A percentile compares a stretch with the other conserved stretches of the same genome.
Evolutionary conservation across 2,888 invertebrate genomes (phyloP).

Genomic region (Sialis lutaria): DNA sequence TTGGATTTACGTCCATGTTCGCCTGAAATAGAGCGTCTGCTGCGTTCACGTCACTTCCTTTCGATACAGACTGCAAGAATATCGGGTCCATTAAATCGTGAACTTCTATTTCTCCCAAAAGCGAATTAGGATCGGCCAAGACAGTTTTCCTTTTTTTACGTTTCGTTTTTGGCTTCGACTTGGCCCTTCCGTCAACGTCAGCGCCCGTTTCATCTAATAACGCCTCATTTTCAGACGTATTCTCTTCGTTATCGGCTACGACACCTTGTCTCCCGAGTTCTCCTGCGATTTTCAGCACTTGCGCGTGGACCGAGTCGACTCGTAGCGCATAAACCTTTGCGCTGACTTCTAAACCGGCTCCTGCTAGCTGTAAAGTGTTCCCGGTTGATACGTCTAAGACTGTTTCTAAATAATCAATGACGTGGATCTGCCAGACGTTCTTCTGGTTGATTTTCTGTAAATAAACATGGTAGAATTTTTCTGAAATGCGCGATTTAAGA

Average conservation of each 20-base stretch:
- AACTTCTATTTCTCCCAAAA: neutral
- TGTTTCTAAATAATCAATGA: conserved; percentile 72
- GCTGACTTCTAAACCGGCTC: conserved; percentile 74
- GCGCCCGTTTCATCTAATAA: neutral
- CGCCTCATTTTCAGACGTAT: neutral
- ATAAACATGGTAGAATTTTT: neutral
- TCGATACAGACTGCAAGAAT: conserved; percentile 39
- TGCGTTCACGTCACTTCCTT: conserved; percentile 39
- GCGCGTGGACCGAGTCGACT: conserved; percentile 70
- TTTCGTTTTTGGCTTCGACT: neutral
- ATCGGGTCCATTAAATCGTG: conserved; percentile 30
- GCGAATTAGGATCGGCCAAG: neutral
- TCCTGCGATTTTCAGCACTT: conserved; percentile 61
- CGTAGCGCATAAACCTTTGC: conserved; percentile 75
- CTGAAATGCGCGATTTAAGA: neutral
- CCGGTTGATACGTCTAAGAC: conserved; percentile 54
- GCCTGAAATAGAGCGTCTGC: conserved; percentile 42
- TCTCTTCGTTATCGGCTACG: conserved; percentile 10
- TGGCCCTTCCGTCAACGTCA: neutral
- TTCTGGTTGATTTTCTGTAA: conserved; percentile 69
- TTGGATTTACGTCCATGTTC: conserved; percentile 32
- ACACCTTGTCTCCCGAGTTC: conserved; percentile 36
- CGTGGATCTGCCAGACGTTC: conserved; percentile 74
- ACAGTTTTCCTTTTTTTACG: neutral
- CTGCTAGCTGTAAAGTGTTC: conserved; percentile 59